These are phyloP conservation scores for Yoshiicerus persimilis DNA, from an alignment of 1,140 invertebrate genomes.

Conservation along the genomic window DNA sequence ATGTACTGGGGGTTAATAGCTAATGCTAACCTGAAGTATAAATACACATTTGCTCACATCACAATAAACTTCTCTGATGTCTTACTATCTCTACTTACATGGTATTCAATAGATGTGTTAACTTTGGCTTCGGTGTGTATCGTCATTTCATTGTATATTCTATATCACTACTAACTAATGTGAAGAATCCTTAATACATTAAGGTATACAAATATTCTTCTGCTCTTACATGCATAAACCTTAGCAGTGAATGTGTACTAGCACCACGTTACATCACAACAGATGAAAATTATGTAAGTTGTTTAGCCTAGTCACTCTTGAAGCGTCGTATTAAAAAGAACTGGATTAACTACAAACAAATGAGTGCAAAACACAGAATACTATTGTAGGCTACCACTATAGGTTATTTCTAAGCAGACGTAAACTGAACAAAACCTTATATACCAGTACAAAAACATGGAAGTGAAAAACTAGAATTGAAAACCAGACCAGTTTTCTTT, in stretches of 20 bases:
- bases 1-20: background rate
- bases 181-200: background rate
- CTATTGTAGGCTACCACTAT: background rate
- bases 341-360: background rate
- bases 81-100: background rate
- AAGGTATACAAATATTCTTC: background rate
- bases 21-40: background rate
- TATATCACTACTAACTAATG: too few species aligned
- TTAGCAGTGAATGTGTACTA: background rate
- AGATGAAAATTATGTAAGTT: background rate
- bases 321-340: background rate
- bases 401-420: background rate
- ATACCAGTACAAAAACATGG: background rate
- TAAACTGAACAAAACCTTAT: too few species aligned
- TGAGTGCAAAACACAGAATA: background rate
- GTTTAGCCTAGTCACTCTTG: too few species aligned
- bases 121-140: too few species aligned
- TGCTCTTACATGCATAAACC: background rate
- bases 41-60: background rate
- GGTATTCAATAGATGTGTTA: too few species aligned
- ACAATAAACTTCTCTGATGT: background rate
- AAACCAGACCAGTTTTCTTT: background rate
- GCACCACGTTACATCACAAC: background rate
- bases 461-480: conserved; percentile 4
- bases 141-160: too few species aligned